These are phyloP conservation scores for Thaumetopoea pityocampa DNA, from an alignment of 1,140 invertebrate genomes.

Conservation along the genomic window DNA sequence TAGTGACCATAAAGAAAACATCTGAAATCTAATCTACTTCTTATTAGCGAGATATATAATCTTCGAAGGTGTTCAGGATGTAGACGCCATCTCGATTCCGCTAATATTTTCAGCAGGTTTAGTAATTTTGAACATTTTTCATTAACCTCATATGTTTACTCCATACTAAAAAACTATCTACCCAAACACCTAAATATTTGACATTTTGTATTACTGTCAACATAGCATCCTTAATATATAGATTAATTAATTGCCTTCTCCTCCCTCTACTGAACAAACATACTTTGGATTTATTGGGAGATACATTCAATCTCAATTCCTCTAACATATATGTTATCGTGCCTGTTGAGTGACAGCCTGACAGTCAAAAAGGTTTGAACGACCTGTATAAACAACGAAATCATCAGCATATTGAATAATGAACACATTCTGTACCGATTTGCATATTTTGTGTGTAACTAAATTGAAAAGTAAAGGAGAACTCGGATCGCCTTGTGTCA, in stretches of 20 bases:
- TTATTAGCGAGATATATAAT: neutral
- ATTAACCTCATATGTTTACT: conserved; percentile 1
- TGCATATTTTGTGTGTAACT: neutral
- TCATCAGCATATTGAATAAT: neutral
- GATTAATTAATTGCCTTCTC: neutral
- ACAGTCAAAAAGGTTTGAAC: neutral
- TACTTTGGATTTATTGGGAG: neutral
- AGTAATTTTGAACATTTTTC: neutral
- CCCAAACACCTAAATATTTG: conserved; percentile 5
- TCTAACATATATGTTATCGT: neutral
- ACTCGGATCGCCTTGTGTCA: neutral
- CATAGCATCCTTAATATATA: neutral
- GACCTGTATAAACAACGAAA: neutral
- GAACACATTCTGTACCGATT: neutral
- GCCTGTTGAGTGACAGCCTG: neutral
- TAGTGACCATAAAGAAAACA: neutral
- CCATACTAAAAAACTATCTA: neutral
- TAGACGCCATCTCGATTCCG: neutral
- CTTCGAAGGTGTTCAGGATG: neutral
- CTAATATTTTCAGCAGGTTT: neutral
- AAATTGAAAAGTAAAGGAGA: conserved; percentile 3
- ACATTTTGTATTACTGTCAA: neutral
- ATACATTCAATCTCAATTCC: neutral
- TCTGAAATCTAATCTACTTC: neutral
- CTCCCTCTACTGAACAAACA: neutral